Evolutionary conservation across 2,797 vertebrate species (phyloP).

Genomic region (Sibirionetta formosa): DNA sequence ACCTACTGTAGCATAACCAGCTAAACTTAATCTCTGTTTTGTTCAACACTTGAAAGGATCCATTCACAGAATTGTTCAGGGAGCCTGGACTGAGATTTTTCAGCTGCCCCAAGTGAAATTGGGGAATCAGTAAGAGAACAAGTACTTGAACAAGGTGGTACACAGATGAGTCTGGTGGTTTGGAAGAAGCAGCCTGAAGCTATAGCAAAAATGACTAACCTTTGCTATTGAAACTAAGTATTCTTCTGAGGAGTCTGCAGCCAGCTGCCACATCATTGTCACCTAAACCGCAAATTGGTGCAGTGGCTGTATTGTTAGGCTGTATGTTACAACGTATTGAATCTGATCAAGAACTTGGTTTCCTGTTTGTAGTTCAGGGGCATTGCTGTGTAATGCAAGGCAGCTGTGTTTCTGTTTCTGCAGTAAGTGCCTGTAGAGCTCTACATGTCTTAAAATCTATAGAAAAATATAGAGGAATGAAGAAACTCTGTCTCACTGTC

Average conservation of each 20-base stretch:
- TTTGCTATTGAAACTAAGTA: neutral
- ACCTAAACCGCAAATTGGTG: neutral
- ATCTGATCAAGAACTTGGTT: neutral
- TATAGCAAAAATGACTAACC: neutral
- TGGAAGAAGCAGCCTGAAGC: neutral
- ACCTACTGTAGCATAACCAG: neutral
- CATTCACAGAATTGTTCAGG: neutral
- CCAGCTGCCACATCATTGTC: neutral
- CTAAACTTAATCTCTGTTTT: neutral
- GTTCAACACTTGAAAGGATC: neutral
- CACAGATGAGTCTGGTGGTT: neutral
- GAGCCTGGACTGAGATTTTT: neutral
- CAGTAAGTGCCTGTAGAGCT: neutral
- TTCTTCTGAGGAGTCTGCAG: neutral
- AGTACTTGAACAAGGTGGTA: neutral
- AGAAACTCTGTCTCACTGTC: neutral
- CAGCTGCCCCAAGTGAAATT: neutral
- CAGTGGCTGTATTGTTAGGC: neutral
- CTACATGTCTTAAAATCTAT: neutral
- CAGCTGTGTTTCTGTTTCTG: neutral
- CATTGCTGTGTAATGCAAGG: neutral
- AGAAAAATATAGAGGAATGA: neutral
- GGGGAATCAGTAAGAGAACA: neutral
- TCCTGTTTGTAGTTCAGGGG: neutral
- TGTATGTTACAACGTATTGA: neutral